Conservation (phyloP, 2,888 invertebrate genomes). For the Sminthurinus aureus region DNA sequence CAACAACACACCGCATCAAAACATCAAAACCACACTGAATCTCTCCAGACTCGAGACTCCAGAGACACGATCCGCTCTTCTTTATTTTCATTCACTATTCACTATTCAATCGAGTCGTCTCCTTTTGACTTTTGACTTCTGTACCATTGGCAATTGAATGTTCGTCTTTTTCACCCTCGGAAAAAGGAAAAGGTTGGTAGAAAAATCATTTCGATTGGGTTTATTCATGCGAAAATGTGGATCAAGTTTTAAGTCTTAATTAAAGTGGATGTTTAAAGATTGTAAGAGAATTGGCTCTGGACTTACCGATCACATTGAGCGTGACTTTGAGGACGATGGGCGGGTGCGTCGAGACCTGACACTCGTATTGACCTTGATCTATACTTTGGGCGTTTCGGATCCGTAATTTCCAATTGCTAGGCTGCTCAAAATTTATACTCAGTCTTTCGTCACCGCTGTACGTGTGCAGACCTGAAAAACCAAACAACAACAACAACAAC, state of each 20-base stretch:
- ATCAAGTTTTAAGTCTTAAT: too few species aligned
- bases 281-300: too few species aligned
- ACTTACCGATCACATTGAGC: conserved; percentile 68
- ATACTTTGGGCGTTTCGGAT: conserved; percentile 66
- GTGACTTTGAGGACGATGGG: conserved; percentile 59
- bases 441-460: conserved; percentile 64
- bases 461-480: conserved; percentile 60
- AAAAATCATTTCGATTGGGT: too few species aligned
- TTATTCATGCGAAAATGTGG: too few species aligned
- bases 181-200: too few species aligned
- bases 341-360: conserved; percentile 61
- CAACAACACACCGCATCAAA: too few species aligned
- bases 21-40: neutral
- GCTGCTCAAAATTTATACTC: conserved; percentile 67
- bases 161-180: too few species aligned
- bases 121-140: too few species aligned
- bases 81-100: too few species aligned
- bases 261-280: too few species aligned
- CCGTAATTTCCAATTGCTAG: conserved; percentile 68
- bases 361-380: conserved; percentile 63
- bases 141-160: too few species aligned
- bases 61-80: neutral
- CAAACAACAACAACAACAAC: neutral
- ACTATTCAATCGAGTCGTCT: too few species aligned
- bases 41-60: neutral